phyloP scores from a whole-genome alignment of 2,888 invertebrate genomes.

The Scelioninae gen. 2 region DNA sequence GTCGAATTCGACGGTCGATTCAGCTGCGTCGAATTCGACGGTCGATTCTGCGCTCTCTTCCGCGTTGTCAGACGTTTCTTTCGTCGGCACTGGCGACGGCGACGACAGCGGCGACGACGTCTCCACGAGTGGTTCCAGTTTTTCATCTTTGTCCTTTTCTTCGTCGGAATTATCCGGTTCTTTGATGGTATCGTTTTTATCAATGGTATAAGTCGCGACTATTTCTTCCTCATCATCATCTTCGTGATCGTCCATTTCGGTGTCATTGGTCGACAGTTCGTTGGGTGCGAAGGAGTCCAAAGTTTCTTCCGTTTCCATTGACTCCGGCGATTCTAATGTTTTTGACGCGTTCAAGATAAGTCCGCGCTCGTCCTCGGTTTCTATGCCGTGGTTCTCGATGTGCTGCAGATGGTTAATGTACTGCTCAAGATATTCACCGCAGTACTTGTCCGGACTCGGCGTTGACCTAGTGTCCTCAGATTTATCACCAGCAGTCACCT shows the following conservation, averaged over 20 bases:
- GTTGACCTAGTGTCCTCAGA: conserved; percentile 54
- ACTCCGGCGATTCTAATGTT: too few species aligned
- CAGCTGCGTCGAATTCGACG: too few species aligned
- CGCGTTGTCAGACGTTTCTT: too few species aligned
- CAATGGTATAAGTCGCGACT: not conserved
- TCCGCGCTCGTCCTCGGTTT: conserved; percentile 61
- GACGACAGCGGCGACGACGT: too few species aligned
- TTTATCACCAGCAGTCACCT: conserved; percentile 48
- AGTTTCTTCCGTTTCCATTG: not conserved
- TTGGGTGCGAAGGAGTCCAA: not conserved
- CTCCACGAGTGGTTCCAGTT: too few species aligned
- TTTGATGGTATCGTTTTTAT: too few species aligned
- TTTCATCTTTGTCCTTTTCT: too few species aligned
- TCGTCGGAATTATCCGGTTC: too few species aligned
- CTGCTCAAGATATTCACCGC: conserved; percentile 70
- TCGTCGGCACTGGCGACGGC: too few species aligned
- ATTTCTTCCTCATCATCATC: not conserved
- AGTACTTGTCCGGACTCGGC: conserved; percentile 59
- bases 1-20: too few species aligned
- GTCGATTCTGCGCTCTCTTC: too few species aligned
- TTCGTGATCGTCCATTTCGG: too few species aligned
- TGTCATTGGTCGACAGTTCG: not conserved
- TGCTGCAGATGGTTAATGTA: conserved; percentile 69
- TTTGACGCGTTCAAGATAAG: not conserved
- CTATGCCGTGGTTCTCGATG: conserved; percentile 66